These are phyloP conservation scores for Caenorhabditis remanei DNA, from an alignment of 1,140 invertebrate species.

Conservation along the genomic window DNA sequence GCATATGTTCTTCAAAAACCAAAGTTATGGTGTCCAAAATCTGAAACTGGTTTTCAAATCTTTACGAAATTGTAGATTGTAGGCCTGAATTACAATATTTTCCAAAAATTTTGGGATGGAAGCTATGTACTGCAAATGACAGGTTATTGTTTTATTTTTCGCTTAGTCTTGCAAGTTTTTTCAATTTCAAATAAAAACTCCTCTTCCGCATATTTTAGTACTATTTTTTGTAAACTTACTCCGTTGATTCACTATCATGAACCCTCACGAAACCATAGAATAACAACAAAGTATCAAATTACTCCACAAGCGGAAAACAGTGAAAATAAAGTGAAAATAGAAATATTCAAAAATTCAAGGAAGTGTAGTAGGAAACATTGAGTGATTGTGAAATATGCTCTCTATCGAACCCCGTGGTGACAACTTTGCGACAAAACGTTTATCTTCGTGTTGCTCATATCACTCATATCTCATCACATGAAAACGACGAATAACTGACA, in stretches of 20 bases:
- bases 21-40: too few relatives aligned
- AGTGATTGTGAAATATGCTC: conserved; percentile 24
- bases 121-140: too few relatives aligned
- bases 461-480: conserved; percentile 53
- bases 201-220: too few relatives aligned
- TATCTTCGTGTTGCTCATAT: conserved; percentile 54
- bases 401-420: background rate
- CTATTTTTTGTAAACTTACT: background rate
- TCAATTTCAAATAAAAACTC: too few relatives aligned
- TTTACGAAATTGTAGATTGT: too few relatives aligned
- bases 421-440: conserved; percentile 54
- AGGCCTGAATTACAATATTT: too few relatives aligned
- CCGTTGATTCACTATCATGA: background rate
- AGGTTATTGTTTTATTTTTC: too few relatives aligned
- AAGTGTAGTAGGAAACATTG: conserved; percentile 24
- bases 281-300: background rate
- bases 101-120: too few relatives aligned
- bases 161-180: too few relatives aligned
- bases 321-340: background rate
- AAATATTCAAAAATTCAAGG: background rate
- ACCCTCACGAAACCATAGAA: background rate
- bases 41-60: too few relatives aligned
- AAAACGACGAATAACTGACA: conserved; percentile 37
- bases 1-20: too few relatives aligned
- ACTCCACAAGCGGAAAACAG: too few relatives aligned